These are phyloP conservation scores for Agrochola macilenta DNA, from an alignment of 2,888 invertebrate species.

Conservation along the genomic window DNA sequence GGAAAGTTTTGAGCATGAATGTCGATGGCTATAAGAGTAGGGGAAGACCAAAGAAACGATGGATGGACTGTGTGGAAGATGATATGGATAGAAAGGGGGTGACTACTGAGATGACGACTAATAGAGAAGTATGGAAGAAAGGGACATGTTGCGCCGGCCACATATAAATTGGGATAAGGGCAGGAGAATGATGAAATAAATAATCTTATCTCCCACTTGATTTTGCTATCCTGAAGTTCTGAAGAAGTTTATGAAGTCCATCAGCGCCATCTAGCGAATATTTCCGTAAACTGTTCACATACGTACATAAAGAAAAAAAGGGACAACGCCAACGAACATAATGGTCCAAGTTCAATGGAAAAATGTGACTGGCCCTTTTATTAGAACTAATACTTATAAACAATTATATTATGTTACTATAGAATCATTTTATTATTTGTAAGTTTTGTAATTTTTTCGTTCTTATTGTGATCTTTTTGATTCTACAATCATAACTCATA, in stretches of 20 bases:
- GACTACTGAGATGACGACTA: too few relatives aligned
- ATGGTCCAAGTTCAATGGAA: not conserved
- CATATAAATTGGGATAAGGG: too few relatives aligned
- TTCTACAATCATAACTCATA: not conserved
- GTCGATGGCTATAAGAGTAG: too few relatives aligned
- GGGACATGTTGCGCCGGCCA: too few relatives aligned
- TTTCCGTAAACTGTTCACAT: not conserved
- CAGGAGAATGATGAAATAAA: not conserved
- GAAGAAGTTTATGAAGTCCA: too few relatives aligned
- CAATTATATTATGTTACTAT: not conserved
- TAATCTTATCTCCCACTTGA: not conserved
- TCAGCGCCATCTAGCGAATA: conserved; percentile 7
- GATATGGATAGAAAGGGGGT: too few relatives aligned
- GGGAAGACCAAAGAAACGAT: too few relatives aligned
- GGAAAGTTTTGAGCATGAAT: too few relatives aligned
- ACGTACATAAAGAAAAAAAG: too few relatives aligned
- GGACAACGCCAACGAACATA: not conserved
- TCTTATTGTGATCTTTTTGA: not conserved
- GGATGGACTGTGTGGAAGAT: too few relatives aligned
- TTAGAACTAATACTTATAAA: not conserved
- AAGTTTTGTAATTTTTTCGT: not conserved
- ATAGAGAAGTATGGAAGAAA: too few relatives aligned
- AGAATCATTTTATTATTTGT: not conserved
- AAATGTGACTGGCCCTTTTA: not conserved
- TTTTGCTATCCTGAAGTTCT: not conserved